Conservation (phyloP, 2,888 invertebrate species). For the Torymus aiolomorphi region DNA sequence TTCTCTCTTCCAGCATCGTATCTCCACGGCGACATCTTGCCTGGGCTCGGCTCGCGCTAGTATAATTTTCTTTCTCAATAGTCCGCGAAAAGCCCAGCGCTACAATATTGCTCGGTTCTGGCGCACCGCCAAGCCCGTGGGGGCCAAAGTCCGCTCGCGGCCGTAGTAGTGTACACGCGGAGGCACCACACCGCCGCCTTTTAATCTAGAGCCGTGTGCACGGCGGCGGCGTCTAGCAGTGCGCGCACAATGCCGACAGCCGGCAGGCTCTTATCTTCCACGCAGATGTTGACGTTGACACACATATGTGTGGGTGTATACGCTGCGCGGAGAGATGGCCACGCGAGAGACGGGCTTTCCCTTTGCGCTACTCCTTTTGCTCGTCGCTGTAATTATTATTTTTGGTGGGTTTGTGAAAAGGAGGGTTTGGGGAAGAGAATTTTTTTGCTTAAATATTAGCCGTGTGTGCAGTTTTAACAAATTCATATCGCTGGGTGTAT, state of each 20-base stretch:
- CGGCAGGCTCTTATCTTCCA: slow-evolving; percentile 17
- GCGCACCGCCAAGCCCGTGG: background rate
- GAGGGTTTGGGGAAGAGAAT: too few species aligned
- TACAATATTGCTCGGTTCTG: background rate
- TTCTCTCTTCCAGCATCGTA: too few species aligned
- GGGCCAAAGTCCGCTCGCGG: background rate
- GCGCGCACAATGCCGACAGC: slow-evolving; percentile 2
- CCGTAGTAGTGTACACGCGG: background rate
- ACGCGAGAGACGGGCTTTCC: too few species aligned
- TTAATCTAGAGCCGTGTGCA: slow-evolving; percentile 28
- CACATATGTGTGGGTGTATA: background rate
- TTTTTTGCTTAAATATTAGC: too few species aligned
- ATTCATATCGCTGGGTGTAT: too few species aligned
- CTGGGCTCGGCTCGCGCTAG: background rate
- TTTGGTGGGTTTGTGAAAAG: too few species aligned
- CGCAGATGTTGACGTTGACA: slow-evolving; percentile 7
- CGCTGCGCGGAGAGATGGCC: background rate
- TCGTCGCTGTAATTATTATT: too few species aligned
- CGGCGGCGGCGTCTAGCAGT: slow-evolving; percentile 5
- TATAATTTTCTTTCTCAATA: slow-evolving; percentile 55
- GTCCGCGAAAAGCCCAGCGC: slow-evolving; percentile 34
- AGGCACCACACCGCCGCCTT: slow-evolving; percentile 1
- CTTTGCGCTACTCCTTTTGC: too few species aligned
- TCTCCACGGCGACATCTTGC: background rate
- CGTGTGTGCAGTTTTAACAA: too few species aligned